These are phyloP conservation scores for Mantis religiosa DNA, from an alignment of 2,888 invertebrate species.

Conservation along the genomic window DNA sequence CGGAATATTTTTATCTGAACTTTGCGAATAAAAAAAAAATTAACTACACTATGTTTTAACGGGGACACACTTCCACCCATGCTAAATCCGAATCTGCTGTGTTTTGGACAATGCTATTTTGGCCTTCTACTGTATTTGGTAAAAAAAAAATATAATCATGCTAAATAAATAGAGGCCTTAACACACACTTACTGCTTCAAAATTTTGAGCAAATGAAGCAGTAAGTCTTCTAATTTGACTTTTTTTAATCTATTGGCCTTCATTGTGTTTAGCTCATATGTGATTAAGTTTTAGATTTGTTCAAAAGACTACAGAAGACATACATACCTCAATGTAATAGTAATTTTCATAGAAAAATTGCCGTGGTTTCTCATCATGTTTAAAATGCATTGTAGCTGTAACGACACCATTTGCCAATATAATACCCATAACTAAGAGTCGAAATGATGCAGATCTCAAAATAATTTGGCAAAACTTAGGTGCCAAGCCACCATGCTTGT, in stretches of 20 bases:
- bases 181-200: no score
- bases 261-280: neutral
- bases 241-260: neutral
- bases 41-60: no score
- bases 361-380: conserved; percentile 81
- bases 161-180: no score
- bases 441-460: conserved; percentile 86
- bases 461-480: conserved; percentile 82
- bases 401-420: conserved; percentile 94
- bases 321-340: conserved; percentile 79
- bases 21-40: no score
- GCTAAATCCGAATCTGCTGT: no score
- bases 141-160: no score
- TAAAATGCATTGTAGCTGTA: conserved; percentile 92
- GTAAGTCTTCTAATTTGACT: no score
- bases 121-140: no score
- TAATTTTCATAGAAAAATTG: conserved; percentile 84
- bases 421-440: conserved; percentile 87
- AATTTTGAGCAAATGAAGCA: no score
- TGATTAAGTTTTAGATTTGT: neutral
- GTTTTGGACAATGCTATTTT: no score
- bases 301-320: neutral
- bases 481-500: conserved; percentile 84
- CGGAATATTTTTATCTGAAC: no score
- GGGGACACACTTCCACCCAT: no score